A percentile compares a stretch with the other conserved stretches of the same genome.
phyloP scores from a whole-genome alignment of 2,113 vertebrate species.

The Scomber scombrus region DNA sequence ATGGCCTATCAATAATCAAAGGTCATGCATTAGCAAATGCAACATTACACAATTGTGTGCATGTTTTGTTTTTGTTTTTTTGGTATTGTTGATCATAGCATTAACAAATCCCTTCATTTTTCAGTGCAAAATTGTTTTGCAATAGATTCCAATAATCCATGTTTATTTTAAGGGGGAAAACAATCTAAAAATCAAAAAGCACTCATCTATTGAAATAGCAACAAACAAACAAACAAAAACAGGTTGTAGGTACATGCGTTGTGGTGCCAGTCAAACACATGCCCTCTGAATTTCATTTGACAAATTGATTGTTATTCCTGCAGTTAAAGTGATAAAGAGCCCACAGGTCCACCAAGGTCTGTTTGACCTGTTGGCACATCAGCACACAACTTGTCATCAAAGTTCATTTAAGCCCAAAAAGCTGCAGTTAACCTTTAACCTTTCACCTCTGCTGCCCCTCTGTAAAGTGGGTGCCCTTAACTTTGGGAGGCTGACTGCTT shows the following conservation, averaged over 20 bases:
- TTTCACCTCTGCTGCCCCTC: constrained; percentile 76
- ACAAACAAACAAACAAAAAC: not conserved
- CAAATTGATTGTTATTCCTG: constrained; percentile 76
- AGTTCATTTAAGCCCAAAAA: constrained; percentile 78
- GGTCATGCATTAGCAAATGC: constrained; percentile 63
- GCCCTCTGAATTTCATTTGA: constrained; percentile 33
- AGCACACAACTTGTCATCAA: constrained; percentile 81
- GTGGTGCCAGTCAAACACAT: constrained; percentile 28
- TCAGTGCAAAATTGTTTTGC: constrained; percentile 36
- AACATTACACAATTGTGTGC: constrained; percentile 47
- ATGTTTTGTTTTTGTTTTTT: not conserved
- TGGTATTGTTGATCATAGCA: too few relatives aligned
- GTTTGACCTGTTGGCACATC: constrained; percentile 74
- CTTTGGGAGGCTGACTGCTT: constrained; percentile 74
- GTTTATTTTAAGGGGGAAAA: not conserved
- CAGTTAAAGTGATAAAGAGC: constrained; percentile 76
- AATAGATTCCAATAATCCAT: not conserved
- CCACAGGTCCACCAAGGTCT: constrained; percentile 57
- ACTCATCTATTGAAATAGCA: not conserved
- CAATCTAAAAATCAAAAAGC: not conserved
- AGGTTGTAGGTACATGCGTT: constrained; percentile 10
- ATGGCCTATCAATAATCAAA: constrained; percentile 80
- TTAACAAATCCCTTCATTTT: constrained; percentile 14
- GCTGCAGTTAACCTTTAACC: constrained; percentile 83
- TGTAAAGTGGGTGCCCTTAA: constrained; percentile 77